phyloP scores from a whole-genome alignment of 35 echinoderm and acorn worm species.

The Holothuria glaberrima region DNA sequence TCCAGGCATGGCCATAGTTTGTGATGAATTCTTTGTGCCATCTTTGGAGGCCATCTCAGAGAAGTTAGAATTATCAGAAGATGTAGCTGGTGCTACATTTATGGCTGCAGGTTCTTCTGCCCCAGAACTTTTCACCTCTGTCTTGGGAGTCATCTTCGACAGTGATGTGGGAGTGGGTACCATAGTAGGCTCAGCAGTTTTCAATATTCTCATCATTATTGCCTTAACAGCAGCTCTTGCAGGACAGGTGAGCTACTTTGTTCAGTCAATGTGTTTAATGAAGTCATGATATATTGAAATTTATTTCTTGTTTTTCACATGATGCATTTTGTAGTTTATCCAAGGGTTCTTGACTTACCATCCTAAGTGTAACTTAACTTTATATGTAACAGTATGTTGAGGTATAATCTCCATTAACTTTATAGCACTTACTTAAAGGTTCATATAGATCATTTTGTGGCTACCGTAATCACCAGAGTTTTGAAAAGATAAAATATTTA shows the following conservation, averaged over 20 bases:
- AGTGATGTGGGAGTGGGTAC: constrained; percentile 97
- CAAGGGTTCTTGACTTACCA: no score
- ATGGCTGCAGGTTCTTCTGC: constrained; percentile 98
- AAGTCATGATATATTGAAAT: no score
- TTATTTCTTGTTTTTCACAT: no score
- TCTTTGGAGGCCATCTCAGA: constrained; percentile 98
- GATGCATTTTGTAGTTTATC: no score
- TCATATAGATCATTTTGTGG: no score
- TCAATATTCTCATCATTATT: constrained; percentile 99
- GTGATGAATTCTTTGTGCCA: constrained; percentile 99
- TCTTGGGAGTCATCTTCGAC: constrained; percentile 78
- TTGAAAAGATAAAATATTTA: no score
- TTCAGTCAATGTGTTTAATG: no score
- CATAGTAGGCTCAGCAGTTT: constrained; percentile 96
- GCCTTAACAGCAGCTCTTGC: constrained; percentile 90
- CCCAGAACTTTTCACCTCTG: constrained; percentile 93
- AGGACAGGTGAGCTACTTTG: constrained; percentile 72
- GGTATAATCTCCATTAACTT: no score
- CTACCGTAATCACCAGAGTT: no score
- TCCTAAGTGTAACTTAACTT: no score
- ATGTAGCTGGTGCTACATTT: constrained; percentile 98
- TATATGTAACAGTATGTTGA: no score
- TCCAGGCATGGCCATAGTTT: constrained; percentile 91
- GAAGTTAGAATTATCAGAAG: constrained; percentile 88
- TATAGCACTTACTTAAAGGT: no score